phyloP scores from a whole-genome alignment of 2,797 vertebrate species.

The Tachyglossus aculeatus region DNA sequence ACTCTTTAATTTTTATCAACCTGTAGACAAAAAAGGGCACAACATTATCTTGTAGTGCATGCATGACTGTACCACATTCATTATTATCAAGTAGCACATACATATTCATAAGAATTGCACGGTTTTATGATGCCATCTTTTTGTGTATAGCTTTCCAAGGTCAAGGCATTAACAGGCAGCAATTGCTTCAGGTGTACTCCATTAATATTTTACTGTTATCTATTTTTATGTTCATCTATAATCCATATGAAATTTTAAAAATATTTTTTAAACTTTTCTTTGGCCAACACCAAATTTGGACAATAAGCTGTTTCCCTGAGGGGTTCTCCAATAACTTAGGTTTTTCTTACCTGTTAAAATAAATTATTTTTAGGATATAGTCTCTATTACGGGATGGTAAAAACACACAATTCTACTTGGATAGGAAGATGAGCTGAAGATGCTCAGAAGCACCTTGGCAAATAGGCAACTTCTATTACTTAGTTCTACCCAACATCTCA shows the following conservation, averaged over 20 bases:
- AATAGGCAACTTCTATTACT: conserved; percentile 2
- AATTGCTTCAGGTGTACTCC: conserved; percentile 80
- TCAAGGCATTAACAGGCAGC: conserved; percentile 81
- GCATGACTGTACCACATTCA: conserved; percentile 84
- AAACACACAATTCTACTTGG: conserved; percentile 9
- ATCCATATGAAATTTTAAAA: conserved; percentile 58
- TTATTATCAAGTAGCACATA: conserved; percentile 84
- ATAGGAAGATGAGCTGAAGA: conserved; percentile 1
- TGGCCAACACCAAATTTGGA: conserved; percentile 38
- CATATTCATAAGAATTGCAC: conserved; percentile 86
- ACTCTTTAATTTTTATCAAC: conserved; percentile 99
- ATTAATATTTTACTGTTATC: conserved; percentile 76
- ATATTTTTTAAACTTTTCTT: conserved; percentile 63
- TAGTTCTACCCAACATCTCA: background rate
- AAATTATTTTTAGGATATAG: background rate
- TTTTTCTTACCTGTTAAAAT: conserved; percentile 25
- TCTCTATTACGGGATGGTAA: background rate
- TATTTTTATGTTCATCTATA: conserved; percentile 71
- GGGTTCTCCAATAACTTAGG: conserved; percentile 6
- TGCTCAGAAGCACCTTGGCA: background rate
- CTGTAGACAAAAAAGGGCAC: conserved; percentile 83
- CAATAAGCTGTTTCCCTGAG: conserved; percentile 22
- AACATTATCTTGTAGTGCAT: conserved; percentile 85
- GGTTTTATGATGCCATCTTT: conserved; percentile 85
- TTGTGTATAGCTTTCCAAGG: conserved; percentile 83